Percentiles rank a stretch among this genome's conserved stretches.
Conservation (phyloP, 2,797 vertebrate species). For the Cryptoprocta ferox region DNA sequence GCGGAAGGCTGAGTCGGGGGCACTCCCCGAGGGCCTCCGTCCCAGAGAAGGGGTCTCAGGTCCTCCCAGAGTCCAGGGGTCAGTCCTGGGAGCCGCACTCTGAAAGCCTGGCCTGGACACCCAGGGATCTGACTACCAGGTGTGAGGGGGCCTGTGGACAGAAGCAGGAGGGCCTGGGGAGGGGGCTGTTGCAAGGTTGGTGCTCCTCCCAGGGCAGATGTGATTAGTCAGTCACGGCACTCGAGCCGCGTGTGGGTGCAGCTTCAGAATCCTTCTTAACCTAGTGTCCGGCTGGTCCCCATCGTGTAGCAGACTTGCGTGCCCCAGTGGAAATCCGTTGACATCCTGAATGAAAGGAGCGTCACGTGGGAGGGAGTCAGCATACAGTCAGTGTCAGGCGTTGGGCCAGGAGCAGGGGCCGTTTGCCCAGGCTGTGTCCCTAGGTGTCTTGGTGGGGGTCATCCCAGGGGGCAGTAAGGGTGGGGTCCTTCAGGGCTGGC, state of each 20-base stretch:
- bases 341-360: neutral
- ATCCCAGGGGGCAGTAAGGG: neutral
- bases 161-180: neutral
- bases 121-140: neutral
- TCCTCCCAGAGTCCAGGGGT: neutral
- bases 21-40: neutral
- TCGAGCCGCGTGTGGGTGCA: accelerated
- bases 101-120: neutral
- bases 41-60: too few relatives aligned
- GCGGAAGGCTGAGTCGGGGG: neutral
- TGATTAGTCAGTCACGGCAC: accelerated
- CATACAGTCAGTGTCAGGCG: neutral
- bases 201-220: neutral
- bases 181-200: neutral
- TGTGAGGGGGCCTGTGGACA: neutral
- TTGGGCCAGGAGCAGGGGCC: neutral
- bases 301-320: accelerated
- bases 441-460: neutral
- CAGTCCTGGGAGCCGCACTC: neutral
- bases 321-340: neutral
- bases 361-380: neutral
- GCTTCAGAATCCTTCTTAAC: neutral
- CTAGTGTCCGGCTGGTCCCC: neutral
- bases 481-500: neutral
- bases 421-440: neutral